These are phyloP conservation scores for Pogonus chalceus DNA, from an alignment of 1,140 invertebrate genomes.

Conservation along the genomic window DNA sequence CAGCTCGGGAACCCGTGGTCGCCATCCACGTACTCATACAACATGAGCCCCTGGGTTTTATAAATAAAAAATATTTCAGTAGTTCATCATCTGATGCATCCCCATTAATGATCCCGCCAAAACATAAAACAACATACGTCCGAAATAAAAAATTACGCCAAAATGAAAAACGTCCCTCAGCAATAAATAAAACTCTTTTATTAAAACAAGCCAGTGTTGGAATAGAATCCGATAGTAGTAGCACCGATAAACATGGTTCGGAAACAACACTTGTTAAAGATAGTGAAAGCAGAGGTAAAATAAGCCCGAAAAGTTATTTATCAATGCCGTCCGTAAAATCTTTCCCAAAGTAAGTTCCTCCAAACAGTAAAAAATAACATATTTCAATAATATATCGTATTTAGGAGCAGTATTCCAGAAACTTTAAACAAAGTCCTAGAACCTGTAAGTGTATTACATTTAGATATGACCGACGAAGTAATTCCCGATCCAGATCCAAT, in stretches of 20 bases:
- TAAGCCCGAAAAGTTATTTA: constrained; percentile 58
- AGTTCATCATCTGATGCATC: constrained; percentile 28
- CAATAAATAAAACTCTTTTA: constrained; percentile 20
- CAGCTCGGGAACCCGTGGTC: too few relatives aligned
- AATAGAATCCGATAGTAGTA: constrained; percentile 26
- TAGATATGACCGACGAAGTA: constrained; percentile 47
- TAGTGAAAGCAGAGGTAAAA: constrained; percentile 34
- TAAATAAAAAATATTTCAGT: constrained; percentile 17
- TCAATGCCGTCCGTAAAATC: constrained; percentile 73
- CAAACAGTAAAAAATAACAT: constrained; percentile 4
- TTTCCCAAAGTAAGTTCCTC: constrained; percentile 48
- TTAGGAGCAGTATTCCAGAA: constrained; percentile 54
- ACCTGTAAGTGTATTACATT: constrained; percentile 54
- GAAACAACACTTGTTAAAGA: constrained; percentile 19
- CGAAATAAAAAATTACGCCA: constrained; percentile 20
- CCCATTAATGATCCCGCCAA: constrained; percentile 27
- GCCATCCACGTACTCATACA: too few relatives aligned
- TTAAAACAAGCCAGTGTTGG: constrained; percentile 14
- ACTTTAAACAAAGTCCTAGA: constrained; percentile 67
- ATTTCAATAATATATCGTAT: background rate
- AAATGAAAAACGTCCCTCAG: constrained; percentile 28
- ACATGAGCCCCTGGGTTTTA: too few relatives aligned
- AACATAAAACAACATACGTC: constrained; percentile 18
- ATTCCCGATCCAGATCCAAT: constrained; percentile 8
- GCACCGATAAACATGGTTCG: constrained; percentile 22